These are phyloP conservation scores for Penaeus monodon DNA, from an alignment of 2,888 invertebrate genomes.

Conservation along the genomic window DNA sequence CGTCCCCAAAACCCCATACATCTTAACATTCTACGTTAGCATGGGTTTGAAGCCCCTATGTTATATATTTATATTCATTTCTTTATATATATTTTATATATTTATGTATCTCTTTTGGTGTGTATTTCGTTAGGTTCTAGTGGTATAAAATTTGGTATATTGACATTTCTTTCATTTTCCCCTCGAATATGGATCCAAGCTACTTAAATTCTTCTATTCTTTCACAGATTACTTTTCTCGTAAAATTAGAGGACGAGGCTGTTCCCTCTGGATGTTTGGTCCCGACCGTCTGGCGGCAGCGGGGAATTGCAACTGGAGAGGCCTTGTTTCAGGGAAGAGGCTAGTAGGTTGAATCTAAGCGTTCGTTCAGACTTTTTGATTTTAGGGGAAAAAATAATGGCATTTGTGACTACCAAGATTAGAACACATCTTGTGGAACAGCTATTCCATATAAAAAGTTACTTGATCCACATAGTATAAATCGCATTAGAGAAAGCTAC, in stretches of 20 bases:
- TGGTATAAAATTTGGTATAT: slow-evolving; percentile 17
- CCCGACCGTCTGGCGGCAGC: slow-evolving; percentile 43
- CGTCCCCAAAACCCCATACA: slow-evolving; percentile 33
- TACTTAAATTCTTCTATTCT: slow-evolving; percentile 29
- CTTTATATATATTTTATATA: background rate
- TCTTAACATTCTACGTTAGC: slow-evolving; percentile 2
- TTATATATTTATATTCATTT: background rate
- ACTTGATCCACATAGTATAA: background rate
- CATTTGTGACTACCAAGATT: background rate
- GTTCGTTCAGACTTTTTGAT: too few species aligned
- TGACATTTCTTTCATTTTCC: slow-evolving; percentile 22
- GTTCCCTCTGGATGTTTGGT: slow-evolving; percentile 26
- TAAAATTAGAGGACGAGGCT: slow-evolving; percentile 16
- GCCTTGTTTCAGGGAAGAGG: background rate
- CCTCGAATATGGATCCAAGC: slow-evolving; percentile 24
- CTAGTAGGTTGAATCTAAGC: background rate
- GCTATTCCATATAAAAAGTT: background rate
- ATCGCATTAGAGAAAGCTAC: background rate
- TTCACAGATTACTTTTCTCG: slow-evolving; percentile 23
- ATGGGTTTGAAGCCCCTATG: slow-evolving; percentile 34
- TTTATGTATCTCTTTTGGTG: slow-evolving; percentile 18
- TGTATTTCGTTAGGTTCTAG: background rate
- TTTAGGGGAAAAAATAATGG: too few species aligned
- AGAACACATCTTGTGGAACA: background rate
- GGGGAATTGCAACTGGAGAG: slow-evolving; percentile 5